Conservation (phyloP, 1,140 invertebrate genomes). For the Solenopsis fugax region DNA sequence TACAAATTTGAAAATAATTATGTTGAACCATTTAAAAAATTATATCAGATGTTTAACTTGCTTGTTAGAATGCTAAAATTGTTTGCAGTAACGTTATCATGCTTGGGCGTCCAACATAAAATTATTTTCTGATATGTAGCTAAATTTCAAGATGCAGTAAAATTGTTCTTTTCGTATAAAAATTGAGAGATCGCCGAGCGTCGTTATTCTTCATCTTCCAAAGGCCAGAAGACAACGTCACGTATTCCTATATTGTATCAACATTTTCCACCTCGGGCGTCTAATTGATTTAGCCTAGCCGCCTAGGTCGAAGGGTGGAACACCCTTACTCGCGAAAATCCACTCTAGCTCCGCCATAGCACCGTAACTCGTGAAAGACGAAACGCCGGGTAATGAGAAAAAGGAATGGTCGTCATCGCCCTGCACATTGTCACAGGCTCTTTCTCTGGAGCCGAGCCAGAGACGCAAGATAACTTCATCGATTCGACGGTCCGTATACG, state of each 20-base stretch:
- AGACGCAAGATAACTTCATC: conserved; percentile 35
- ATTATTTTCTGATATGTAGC: no score
- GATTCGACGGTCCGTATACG: conserved; percentile 7
- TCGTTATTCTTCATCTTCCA: conserved; percentile 39
- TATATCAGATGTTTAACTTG: no score
- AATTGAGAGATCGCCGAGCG: conserved; percentile 13
- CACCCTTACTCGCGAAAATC: conserved; percentile 54
- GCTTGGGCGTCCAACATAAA: no score
- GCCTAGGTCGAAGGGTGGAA: conserved; percentile 23
- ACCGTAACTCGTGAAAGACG: background rate
- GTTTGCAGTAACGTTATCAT: no score
- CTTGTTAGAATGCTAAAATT: no score
- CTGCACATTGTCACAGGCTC: conserved; percentile 13
- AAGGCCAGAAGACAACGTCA: conserved; percentile 66
- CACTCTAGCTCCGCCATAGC: conserved; percentile 13
- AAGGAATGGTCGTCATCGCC: conserved; percentile 6
- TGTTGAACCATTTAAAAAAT: no score
- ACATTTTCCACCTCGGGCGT: conserved; percentile 66
- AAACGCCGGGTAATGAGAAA: conserved; percentile 30
- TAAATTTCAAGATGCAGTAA: no score
- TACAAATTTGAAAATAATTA: no score
- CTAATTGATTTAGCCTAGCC: conserved; percentile 82
- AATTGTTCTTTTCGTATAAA: no score
- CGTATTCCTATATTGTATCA: conserved; percentile 79
- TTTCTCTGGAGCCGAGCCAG: conserved; percentile 36